Percentiles rank a stretch among this genome's conserved stretches.
Evolutionary conservation across 35 echinoderm and acorn worm genomes (phyloP).

Genomic region (Heliocidaris erythrogramma): DNA sequence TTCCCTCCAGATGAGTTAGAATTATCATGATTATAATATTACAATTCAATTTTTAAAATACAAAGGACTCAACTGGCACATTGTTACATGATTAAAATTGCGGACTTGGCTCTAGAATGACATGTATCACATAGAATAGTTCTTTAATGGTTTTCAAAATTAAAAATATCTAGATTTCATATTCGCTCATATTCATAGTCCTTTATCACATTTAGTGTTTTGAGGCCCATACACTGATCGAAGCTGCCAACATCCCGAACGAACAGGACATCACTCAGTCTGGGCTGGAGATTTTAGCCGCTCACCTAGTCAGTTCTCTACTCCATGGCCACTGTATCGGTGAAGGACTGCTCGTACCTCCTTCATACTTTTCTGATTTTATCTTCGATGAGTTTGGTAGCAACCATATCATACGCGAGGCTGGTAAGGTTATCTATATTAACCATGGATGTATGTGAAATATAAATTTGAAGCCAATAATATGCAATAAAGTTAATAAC

Average conservation of each 20-base stretch:
- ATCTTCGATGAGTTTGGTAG: conserved; percentile 30
- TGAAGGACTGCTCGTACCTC: conserved; percentile 8
- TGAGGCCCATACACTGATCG: conserved; percentile 19
- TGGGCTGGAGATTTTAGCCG: neutral
- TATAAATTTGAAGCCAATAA: too few relatives aligned
- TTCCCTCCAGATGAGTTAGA: too few relatives aligned
- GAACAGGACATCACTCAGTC: neutral
- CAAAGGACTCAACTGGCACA: too few relatives aligned
- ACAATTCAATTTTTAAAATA: too few relatives aligned
- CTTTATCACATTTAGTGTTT: conserved; percentile 1
- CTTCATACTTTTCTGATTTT: conserved; percentile 17
- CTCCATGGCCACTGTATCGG: conserved; percentile 44
- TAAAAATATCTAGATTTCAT: too few relatives aligned
- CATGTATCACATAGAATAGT: too few relatives aligned
- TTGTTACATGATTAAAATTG: too few relatives aligned
- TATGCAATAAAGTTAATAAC: too few relatives aligned
- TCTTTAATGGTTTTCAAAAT: too few relatives aligned
- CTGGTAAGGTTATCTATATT: conserved; percentile 5
- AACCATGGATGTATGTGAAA: neutral
- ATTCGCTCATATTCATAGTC: neutral
- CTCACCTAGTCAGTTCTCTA: conserved; percentile 12
- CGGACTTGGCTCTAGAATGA: too few relatives aligned
- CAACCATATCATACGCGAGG: conserved; percentile 15
- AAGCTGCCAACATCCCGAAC: neutral
- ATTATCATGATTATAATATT: too few relatives aligned